phyloP scores from a whole-genome alignment of 2,113 vertebrate genomes.

The Percina caprodes region DNA sequence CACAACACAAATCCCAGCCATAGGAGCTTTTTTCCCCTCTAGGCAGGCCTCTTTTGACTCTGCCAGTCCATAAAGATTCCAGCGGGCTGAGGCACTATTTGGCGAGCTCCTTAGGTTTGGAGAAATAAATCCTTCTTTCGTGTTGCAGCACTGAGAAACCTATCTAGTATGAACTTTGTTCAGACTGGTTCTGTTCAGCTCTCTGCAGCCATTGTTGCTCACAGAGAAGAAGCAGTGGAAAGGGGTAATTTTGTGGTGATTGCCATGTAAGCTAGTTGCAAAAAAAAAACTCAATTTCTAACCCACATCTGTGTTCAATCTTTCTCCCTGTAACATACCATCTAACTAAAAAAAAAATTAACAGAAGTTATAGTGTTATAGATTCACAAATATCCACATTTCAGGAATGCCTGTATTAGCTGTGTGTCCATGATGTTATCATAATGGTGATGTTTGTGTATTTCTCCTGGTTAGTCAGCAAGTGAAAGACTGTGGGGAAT shows the following conservation, averaged over 20 bases:
- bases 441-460: not conserved
- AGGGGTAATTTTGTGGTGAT: conserved; percentile 6
- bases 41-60: conserved; percentile 55
- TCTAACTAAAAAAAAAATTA: not conserved
- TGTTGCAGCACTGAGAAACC: conserved; percentile 54
- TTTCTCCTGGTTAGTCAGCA: not conserved
- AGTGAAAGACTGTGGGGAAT: not conserved
- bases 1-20: conserved; percentile 45
- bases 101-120: conserved; percentile 58
- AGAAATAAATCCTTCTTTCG: conserved; percentile 70
- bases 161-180: conserved; percentile 52
- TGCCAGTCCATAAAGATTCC: conserved; percentile 78
- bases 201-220: conserved; percentile 33
- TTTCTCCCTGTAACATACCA: not conserved
- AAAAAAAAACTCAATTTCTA: conserved; percentile 13
- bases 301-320: not conserved
- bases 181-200: conserved; percentile 42
- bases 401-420: not conserved
- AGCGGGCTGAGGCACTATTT: conserved; percentile 71
- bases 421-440: not conserved
- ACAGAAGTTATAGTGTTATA: not conserved
- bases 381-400: not conserved
- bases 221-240: conserved; percentile 8
- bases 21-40: conserved; percentile 28
- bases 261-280: not conserved